Base-by-base conservation (phyloP, 92 coral and sea anemone species). In the Plumapathes pennacea region DNA sequence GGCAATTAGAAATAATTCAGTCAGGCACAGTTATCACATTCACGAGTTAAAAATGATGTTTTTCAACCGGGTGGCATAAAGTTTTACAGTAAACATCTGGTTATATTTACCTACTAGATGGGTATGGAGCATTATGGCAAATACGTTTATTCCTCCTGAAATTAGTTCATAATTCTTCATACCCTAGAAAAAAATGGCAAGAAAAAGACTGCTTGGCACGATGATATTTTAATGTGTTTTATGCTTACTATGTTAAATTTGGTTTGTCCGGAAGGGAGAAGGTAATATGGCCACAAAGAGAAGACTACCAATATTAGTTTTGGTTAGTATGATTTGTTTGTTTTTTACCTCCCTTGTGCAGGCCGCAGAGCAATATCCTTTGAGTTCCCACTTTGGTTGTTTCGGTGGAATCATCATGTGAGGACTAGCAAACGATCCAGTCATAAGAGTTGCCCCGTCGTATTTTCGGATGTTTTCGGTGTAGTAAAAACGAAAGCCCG, bases 391-490 rank as follows among this genome's bases (percentile, higher is more conserved):
- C 18, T 67, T 38, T 2, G 46, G 29, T 32, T 84, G 90, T 31
- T 78, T 84, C 2, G 90, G 90, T 2, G 90, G 90, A 24, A 84
- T 78, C 2, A 84, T 50, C 68, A 72, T 27, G 57, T 60, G 53
- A n/a, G 72, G 38, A 20, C 14, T 42, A 3, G 25, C 32, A 31
- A 22, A 25, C 14, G 31, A 64, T 25, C 78, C 90, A 17, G 53
- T 57, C 4, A 3, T 4, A 7, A 71, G 5, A 1, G 46, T 7
- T 9, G 76, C 85, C 36, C 81, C 71, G 30, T 78, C 85, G 64
- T 71, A 78, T 51, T 57, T 21, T 6, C 85, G 90, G 30, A 68
- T 43, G 17, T 34, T 37, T 5, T 67, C 14, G 0, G 85, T 65
- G 52, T 78, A 71, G 61, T 58, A 78, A 28, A 78, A 71, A 10